These are phyloP conservation scores for Amphipoea lucens DNA, from an alignment of 2,888 invertebrate genomes.

Conservation along the genomic window DNA sequence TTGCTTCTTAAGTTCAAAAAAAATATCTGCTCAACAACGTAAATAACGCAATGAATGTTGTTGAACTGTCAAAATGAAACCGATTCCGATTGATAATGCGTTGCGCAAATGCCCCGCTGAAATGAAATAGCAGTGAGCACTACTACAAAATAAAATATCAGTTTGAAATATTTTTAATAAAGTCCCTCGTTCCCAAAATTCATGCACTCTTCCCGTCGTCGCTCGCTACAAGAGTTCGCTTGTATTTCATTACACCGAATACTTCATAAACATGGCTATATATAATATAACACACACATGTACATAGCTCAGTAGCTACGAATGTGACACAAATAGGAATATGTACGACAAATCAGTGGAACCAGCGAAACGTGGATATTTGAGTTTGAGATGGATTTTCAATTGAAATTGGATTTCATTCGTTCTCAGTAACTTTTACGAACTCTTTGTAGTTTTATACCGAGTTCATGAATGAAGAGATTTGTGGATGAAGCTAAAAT, in stretches of 20 bases:
- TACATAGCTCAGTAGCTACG: neutral
- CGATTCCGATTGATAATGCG: too few species aligned
- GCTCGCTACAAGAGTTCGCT: slow-evolving; percentile 40
- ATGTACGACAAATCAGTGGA: neutral
- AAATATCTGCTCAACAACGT: too few species aligned
- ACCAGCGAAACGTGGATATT: neutral
- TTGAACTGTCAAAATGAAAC: too few species aligned
- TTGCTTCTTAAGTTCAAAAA: too few species aligned
- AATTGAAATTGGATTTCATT: neutral
- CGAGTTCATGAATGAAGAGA: too few species aligned
- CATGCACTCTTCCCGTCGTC: neutral
- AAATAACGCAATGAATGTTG: too few species aligned
- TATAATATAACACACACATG: neutral
- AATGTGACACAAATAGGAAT: slow-evolving; percentile 1
- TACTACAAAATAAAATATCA: too few species aligned
- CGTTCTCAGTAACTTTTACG: neutral
- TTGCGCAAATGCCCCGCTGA: too few species aligned
- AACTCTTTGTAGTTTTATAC: neutral
- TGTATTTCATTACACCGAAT: slow-evolving; percentile 60
- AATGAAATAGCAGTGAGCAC: too few species aligned
- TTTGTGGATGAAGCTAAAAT: neutral
- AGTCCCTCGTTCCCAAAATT: neutral
- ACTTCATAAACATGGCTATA: slow-evolving; percentile 31
- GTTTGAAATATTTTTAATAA: neutral
- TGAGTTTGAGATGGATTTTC: slow-evolving; percentile 9